These are phyloP conservation scores for Galleria mellonella DNA, from an alignment of 1,140 invertebrate species.

Conservation along the genomic window DNA sequence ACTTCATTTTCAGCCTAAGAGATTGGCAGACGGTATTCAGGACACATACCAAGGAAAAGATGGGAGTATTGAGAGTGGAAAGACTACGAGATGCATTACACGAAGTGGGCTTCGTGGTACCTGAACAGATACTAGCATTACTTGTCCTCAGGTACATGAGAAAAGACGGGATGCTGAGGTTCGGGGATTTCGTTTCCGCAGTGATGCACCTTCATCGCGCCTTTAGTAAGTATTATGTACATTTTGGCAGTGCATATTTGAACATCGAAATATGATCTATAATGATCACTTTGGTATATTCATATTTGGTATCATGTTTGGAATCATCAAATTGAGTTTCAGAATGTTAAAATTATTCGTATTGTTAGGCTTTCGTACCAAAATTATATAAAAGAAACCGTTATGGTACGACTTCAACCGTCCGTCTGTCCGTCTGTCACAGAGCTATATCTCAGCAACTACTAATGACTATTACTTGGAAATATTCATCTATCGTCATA, in stretches of 20 bases:
- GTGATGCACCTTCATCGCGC: constrained; percentile 91
- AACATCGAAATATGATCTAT: no score
- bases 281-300: constrained; percentile 3
- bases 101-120: constrained; percentile 92
- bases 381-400: no score
- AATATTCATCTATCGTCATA: no score
- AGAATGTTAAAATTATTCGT: no score
- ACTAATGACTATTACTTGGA: no score
- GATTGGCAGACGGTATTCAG: constrained; percentile 94
- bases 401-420: no score
- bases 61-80: constrained; percentile 91
- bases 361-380: no score
- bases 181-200: constrained; percentile 94
- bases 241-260: no score
- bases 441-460: no score
- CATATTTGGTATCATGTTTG: no score
- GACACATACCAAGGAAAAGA: constrained; percentile 92
- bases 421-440: no score
- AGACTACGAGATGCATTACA: constrained; percentile 87
- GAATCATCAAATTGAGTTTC: no score
- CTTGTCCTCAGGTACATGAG: constrained; percentile 92
- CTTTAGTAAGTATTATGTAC: constrained; percentile 80
- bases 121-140: constrained; percentile 87
- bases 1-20: constrained; percentile 93
- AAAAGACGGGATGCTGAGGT: constrained; percentile 93